Evolutionary conservation across 1,140 invertebrate species (phyloP), one percentile per base, ranked within the genome.

Genomic region (Ceratoteleas bidentatus): DNA sequence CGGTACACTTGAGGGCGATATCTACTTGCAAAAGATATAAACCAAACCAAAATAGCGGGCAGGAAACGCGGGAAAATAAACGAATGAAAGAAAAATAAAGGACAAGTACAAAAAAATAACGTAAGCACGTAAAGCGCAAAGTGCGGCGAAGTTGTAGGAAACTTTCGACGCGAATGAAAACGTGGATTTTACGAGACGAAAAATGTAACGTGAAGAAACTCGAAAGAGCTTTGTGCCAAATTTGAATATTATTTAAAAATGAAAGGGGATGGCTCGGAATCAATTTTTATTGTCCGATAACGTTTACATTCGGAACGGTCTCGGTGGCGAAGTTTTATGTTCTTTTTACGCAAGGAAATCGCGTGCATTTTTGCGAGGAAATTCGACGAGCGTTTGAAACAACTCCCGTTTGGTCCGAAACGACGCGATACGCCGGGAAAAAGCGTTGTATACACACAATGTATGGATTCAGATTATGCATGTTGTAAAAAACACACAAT

Each of bases 101-200:
- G n/a, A n/a, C n/a, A 60, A 64, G 53, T 11, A 64, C 11, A 53
- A 53, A 53, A 57, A 74, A 74, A 36, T n/a, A n/a, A n/a, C n/a
- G 13, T 50, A 64, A 13, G 34, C 11, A 7, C 36, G 53, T 77
- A 69, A 69, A 77, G 50, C 52, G 57, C 52, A 61, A 62, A 76
- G 57, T 68, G 57, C 65, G n/a, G 15, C 53, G 68, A 78, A 78
- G 66, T 64, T 70, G 47, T 10, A 52, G 43, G 16, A 72, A 79
- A 72, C 47, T 72, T 79, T 47, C 49, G n/a, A 62, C 54, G 76
- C 14, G 50, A 66, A 72, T 66, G 61, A 72, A 78, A 80, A 68
- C 15, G 62, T 6, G 57, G 43, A 68, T 68, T 80, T 80, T 73
- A 80, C 50, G 68, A 56, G 16, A 40, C 64, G 62, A 80, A 73